Base-by-base conservation (phyloP, 2,888 invertebrate genomes). In the Gymnosoma rotundatum region DNA sequence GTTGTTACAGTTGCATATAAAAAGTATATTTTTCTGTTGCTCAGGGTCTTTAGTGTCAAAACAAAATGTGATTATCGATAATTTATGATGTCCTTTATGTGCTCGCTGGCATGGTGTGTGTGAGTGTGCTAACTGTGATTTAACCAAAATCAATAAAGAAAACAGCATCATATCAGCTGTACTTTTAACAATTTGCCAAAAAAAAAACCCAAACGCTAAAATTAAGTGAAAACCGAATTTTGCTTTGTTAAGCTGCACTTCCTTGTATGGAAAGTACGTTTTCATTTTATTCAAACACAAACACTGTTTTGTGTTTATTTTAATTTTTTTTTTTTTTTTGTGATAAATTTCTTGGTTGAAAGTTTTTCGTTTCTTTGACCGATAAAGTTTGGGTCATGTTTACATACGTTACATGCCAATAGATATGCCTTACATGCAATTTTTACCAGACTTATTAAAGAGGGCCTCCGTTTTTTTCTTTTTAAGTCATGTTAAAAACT, bases 11-110 rank as follows among this genome's bases (percentile, higher is more conserved):
- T 73, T 79, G 18, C 18, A 45, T 25, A 60, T 73, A n/a, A 42
- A 20, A 38, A 12, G 20, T 66, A 52, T 52, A n/a, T 58, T n/a
- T 18, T 58, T 56, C n/a, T 32, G 56, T 20, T 78, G 63, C 38
- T 63, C 56, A 56, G 83, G 63, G 87, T 89, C 88, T 90, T 42
- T 42, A 42, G 42, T 91, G 91, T 91, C 92, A 92, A 90, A 92
- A 92, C 90, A 92, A 89, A 91, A 90, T 90, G 90, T 89, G 91
- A 92, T 92, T 91, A 91, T 91, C 89, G 91, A 91, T 92, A 92
- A 91, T 92, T 92, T 91, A 92, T 92, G 92, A 91, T 91, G 91
- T 90, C 90, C 70, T 70, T 81, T 63, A 50, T 81, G 63, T 69
- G 69, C 52, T 69, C 63, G 25, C 2, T 25, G 21, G n/a, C 42